Evolutionary conservation across 2,113 vertebrate species (phyloP).

Genomic region (Ptychochromis oligacanthus): DNA sequence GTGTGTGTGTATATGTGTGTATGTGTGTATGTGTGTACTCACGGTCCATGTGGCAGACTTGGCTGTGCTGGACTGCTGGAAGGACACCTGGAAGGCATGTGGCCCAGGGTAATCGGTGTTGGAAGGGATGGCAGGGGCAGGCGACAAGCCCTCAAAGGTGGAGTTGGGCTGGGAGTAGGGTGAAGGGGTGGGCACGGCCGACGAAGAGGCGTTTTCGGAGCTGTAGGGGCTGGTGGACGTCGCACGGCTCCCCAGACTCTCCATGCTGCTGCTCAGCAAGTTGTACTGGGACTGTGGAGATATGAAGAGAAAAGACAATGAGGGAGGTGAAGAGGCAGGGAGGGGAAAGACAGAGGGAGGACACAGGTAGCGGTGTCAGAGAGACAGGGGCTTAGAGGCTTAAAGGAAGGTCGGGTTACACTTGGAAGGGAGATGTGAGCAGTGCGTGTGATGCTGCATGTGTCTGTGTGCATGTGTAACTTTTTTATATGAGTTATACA

Average conservation of each 20-base stretch:
- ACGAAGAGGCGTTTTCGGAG: conserved; percentile 90
- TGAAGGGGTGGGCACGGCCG: conserved; percentile 92
- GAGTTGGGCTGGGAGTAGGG: conserved; percentile 99
- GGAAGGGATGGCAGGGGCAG: conserved; percentile 96
- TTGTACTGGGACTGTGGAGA: conserved; percentile 95
- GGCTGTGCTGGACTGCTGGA: conserved; percentile 99
- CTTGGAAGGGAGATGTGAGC: conserved; percentile 25
- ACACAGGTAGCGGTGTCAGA: conserved; percentile 81
- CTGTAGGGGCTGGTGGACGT: conserved; percentile 94
- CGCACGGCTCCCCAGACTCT: conserved; percentile 91
- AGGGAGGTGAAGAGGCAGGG: conserved; percentile 73
- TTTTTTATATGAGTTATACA: not conserved
- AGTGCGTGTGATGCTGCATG: not conserved
- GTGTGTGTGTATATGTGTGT: conserved; percentile 29
- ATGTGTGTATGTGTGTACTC: conserved; percentile 79
- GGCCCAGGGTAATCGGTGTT: conserved; percentile 97
- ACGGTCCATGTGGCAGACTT: conserved; percentile 99
- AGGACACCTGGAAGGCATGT: conserved; percentile 97
- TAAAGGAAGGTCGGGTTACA: conserved; percentile 86
- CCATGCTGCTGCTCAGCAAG: conserved; percentile 98
- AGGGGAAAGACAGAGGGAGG: conserved; percentile 79
- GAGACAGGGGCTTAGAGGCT: conserved; percentile 72
- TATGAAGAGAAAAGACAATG: conserved; percentile 75
- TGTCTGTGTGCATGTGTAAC: not conserved
- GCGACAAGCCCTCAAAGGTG: conserved; percentile 97